phyloP scores from a whole-genome alignment of 1,140 invertebrate genomes.

The Drosophila subpulchrella region DNA sequence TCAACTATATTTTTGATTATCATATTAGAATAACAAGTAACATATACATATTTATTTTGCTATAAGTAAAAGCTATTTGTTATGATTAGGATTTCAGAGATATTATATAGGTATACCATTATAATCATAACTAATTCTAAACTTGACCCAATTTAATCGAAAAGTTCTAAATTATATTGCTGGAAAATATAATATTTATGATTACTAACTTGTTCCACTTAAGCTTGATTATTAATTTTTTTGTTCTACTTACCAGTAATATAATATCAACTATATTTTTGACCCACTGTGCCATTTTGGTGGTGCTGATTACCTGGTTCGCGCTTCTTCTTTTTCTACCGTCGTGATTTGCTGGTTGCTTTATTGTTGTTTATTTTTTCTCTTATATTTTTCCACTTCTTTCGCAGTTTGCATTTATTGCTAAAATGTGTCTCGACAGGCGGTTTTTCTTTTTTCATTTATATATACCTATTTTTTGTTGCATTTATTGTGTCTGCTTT shows the following conservation, averaged over 20 bases:
- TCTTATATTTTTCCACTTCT: constrained; percentile 24
- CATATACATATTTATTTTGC: too few species aligned
- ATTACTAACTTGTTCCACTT: too few species aligned
- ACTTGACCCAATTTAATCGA: too few species aligned
- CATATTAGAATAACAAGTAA: too few species aligned
- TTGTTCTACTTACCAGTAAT: too few species aligned
- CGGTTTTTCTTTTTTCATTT: constrained; percentile 19
- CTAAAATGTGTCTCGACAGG: constrained; percentile 34
- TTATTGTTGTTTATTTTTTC: constrained; percentile 30
- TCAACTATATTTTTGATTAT: not conserved
- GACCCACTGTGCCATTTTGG: constrained; percentile 21
- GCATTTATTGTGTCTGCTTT: constrained; percentile 12
- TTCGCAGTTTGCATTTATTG: constrained; percentile 35
- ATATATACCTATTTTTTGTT: not conserved
- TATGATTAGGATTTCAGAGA: too few species aligned
- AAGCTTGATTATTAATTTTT: too few species aligned
- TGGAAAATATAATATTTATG: too few species aligned
- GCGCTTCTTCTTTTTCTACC: constrained; percentile 13
- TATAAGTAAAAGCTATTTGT: too few species aligned
- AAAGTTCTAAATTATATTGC: too few species aligned
- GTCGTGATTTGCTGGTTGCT: constrained; percentile 23
- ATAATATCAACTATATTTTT: not conserved
- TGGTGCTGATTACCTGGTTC: constrained; percentile 41
- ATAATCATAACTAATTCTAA: too few species aligned
- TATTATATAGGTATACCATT: too few species aligned